phyloP scores from a whole-genome alignment of 1,140 invertebrate genomes.

The Panulirus ornatus region DNA sequence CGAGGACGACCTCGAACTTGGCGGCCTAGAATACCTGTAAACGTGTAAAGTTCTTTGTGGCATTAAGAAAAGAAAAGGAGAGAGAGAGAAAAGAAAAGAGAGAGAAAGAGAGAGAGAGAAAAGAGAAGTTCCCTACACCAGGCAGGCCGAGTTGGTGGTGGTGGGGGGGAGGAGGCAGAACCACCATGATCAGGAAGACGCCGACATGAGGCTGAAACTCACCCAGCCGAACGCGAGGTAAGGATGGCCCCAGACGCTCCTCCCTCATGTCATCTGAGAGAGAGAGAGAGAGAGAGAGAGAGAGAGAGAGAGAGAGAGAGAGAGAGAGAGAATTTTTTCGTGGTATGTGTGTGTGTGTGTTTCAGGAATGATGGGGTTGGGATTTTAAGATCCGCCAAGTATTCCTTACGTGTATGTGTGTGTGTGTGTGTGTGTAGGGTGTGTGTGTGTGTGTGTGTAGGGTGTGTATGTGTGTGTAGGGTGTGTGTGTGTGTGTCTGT shows the following conservation, averaged over 20 bases:
- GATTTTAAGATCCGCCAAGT: too few species aligned
- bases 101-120: neutral
- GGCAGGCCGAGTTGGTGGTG: neutral
- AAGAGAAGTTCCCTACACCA: too few species aligned
- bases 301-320: neutral
- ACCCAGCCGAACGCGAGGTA: constrained; percentile 52
- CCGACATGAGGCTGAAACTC: constrained; percentile 51
- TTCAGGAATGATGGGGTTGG: neutral
- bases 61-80: neutral
- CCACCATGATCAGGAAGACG: constrained; percentile 44
- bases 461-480: too few species aligned
- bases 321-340: neutral
- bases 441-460: too few species aligned
- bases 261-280: too few species aligned
- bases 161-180: neutral
- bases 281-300: neutral
- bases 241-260: too few species aligned
- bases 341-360: neutral
- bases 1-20: neutral
- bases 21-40: neutral
- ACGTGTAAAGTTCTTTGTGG: neutral
- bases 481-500: too few species aligned
- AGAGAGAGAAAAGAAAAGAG: neutral
- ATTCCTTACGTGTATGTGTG: too few species aligned
- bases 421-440: too few species aligned